Percentiles rank a stretch among this genome's conserved stretches.
Evolutionary conservation across 2,888 invertebrate species (phyloP).

Genomic region (Nephrotoma flavescens): DNA sequence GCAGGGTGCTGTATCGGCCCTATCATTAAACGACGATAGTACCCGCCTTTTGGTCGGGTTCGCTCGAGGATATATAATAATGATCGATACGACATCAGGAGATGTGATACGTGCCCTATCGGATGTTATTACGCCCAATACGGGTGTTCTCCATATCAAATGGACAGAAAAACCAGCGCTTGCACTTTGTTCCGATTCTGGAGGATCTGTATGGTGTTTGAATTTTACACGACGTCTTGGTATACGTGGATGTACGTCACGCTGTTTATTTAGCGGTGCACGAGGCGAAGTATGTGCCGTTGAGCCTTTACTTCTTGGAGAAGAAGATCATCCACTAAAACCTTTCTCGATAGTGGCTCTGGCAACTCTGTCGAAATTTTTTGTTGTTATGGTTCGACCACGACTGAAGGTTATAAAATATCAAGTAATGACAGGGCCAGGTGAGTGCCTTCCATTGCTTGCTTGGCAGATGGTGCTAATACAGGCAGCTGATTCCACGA

Average conservation of each 20-base stretch:
- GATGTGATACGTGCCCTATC: conserved; percentile 57
- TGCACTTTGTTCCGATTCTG: conserved; percentile 76
- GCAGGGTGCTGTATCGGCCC: conserved; percentile 64
- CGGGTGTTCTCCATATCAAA: conserved; percentile 59
- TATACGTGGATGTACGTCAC: conserved; percentile 74
- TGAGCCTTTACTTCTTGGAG: conserved; percentile 43
- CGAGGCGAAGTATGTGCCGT: conserved; percentile 81
- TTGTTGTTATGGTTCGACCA: conserved; percentile 65
- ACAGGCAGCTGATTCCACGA: conserved; percentile 49
- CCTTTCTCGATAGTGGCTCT: conserved; percentile 73
- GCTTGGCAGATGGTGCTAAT: conserved; percentile 87
- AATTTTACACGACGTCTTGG: conserved; percentile 80
- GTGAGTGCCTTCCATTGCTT: conserved; percentile 72
- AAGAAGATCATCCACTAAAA: conserved; percentile 47
- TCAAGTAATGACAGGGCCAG: conserved; percentile 55
- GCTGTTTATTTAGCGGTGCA: conserved; percentile 93
- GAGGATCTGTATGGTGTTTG: conserved; percentile 91
- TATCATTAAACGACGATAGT: conserved; percentile 78
- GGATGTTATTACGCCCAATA: conserved; percentile 71
- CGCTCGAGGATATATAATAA: conserved; percentile 71
- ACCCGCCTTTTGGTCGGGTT: conserved; percentile 66
- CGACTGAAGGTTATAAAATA: conserved; percentile 63
- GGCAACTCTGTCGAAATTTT: conserved; percentile 75
- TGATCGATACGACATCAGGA: conserved; percentile 75
- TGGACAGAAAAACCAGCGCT: conserved; percentile 54